Conservation (phyloP, 2,888 invertebrate species). For the Atherix ibis region DNA sequence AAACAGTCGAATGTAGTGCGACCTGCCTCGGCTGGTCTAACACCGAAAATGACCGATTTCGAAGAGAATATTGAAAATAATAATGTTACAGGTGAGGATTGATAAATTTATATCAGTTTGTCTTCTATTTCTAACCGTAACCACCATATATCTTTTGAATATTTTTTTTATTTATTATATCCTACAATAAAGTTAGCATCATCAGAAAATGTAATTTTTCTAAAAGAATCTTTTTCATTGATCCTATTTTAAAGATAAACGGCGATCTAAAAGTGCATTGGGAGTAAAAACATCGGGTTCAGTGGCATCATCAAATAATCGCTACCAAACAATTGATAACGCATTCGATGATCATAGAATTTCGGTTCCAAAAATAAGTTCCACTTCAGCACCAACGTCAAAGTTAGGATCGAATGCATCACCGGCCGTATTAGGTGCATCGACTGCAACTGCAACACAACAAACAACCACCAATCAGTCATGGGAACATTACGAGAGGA, state of each 20-base stretch:
- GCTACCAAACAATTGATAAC: constrained; percentile 15
- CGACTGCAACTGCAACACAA: constrained; percentile 13
- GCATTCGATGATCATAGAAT: constrained; percentile 9
- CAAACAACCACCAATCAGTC: constrained; percentile 25
- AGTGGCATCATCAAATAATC: constrained; percentile 16
- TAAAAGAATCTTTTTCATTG: not conserved
- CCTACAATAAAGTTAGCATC: too few species aligned
- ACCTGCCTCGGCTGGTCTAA: constrained; percentile 41
- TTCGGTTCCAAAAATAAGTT: constrained; percentile 25
- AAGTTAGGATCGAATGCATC: constrained; percentile 16
- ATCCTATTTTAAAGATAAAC: constrained; percentile 17
- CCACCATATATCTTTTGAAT: too few species aligned
- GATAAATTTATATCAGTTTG: too few species aligned
- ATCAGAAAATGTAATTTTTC: too few species aligned
- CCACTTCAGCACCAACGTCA: constrained; percentile 22
- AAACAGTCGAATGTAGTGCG: constrained; percentile 37
- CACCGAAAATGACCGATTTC: constrained; percentile 50
- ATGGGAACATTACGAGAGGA: too few species aligned
- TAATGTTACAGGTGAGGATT: constrained; percentile 34
- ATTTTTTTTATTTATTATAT: too few species aligned
- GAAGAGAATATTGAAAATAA: constrained; percentile 35
- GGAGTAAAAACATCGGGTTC: constrained; percentile 20
- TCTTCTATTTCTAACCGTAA: too few species aligned
- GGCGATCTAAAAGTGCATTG: constrained; percentile 31
- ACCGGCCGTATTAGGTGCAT: not conserved